phyloP scores from a whole-genome alignment of 2,797 vertebrate species.

The Cynopterus sphinx region DNA sequence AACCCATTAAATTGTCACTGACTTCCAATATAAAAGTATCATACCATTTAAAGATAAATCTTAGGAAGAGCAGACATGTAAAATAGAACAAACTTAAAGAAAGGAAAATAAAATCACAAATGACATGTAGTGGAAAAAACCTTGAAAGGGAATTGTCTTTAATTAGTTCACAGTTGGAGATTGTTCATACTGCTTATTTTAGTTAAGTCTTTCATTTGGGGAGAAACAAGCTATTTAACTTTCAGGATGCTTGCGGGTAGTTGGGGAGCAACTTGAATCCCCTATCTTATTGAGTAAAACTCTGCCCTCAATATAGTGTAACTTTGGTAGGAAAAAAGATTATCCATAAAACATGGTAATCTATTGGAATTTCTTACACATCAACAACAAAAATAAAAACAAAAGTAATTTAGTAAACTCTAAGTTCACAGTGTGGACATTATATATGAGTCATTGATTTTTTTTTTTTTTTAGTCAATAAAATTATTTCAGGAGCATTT shows the following conservation, averaged over 20 bases:
- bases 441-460: not conserved
- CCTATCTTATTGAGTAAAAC: slow-evolving; percentile 52
- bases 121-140: slow-evolving; percentile 85
- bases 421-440: not conserved
- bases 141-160: slow-evolving; percentile 89
- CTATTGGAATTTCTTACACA: not conserved
- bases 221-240: slow-evolving; percentile 86
- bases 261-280: slow-evolving; percentile 58
- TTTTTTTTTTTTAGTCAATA: not conserved
- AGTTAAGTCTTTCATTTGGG: slow-evolving; percentile 88
- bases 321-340: slow-evolving; percentile 8
- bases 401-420: not conserved
- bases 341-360: not conserved
- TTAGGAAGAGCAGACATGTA: slow-evolving; percentile 71
- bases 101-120: slow-evolving; percentile 89
- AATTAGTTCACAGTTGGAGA: slow-evolving; percentile 91
- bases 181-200: slow-evolving; percentile 88
- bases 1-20: slow-evolving; percentile 21
- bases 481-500: not conserved
- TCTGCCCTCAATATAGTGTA: slow-evolving; percentile 41
- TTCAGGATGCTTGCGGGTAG: slow-evolving; percentile 81
- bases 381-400: not conserved
- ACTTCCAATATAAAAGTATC: slow-evolving; percentile 56
- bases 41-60: slow-evolving; percentile 76
- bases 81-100: slow-evolving; percentile 83